Percentiles rank a stretch among this genome's conserved stretches.
These are phyloP conservation scores for Cryptomyrus ogoouensis DNA, from an alignment of 2,113 vertebrate species.

Conservation along the genomic window DNA sequence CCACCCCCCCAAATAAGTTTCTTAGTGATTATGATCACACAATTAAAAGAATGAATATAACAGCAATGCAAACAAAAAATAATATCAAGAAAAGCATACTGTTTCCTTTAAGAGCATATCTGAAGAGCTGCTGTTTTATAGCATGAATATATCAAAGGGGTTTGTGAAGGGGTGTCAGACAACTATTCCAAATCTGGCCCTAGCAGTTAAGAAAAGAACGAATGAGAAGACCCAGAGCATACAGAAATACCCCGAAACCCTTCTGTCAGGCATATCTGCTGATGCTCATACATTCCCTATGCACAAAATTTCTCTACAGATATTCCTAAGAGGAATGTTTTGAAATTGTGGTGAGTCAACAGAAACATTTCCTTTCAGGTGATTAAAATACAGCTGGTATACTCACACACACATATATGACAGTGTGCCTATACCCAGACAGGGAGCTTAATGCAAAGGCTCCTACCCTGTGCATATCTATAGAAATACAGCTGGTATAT, in stretches of 20 bases:
- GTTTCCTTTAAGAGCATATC: slow-evolving; percentile 1
- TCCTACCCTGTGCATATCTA: no score
- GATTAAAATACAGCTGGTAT: background rate
- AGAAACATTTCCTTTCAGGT: background rate
- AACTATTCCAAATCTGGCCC: background rate
- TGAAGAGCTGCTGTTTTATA: background rate
- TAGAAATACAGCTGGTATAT: background rate
- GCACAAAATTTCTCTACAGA: background rate
- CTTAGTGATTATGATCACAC: background rate
- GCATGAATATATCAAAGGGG: background rate
- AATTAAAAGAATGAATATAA: background rate
- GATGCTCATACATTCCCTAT: background rate
- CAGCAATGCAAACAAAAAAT: background rate
- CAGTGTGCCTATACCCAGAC: no score
- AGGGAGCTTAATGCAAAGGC: no score
- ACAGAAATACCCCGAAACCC: background rate
- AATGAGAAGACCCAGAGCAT: background rate
- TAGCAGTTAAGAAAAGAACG: background rate
- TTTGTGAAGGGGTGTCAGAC: background rate
- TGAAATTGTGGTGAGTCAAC: background rate
- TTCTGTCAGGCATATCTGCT: background rate
- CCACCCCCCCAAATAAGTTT: background rate
- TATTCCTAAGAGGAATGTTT: background rate
- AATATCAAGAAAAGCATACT: background rate
- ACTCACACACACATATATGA: background rate